Evolutionary conservation across 2,113 vertebrate genomes (phyloP), one percentile per base, ranked within the genome.

Genomic region (Antennarius striatus): DNA sequence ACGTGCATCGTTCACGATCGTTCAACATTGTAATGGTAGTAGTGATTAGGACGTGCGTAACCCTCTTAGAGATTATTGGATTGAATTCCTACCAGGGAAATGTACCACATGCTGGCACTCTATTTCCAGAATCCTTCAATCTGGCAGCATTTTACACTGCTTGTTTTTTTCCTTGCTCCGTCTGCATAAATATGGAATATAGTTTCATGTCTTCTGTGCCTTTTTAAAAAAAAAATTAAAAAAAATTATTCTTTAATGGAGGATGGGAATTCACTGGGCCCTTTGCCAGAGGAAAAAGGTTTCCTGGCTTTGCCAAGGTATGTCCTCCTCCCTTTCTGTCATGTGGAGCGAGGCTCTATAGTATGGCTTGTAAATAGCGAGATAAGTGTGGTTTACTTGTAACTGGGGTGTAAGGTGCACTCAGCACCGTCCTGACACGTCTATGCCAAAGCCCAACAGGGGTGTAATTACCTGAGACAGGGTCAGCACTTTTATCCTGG

Each of bases 381-480:
- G 86, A 86, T 88, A 86, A 87, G 83, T 87, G 88, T 82, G 87
- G 85, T 87, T 89, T 88, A 86, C 81, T 79, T 71, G 5, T 77
- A 65, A 77, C 75, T 40, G 64, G 73, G 86, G 81, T 88, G 86
- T 84, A 84, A 88, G 89, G 82, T 90, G 88, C 80, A 83, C 82
- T 81, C 79, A 65, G 80, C 78, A 64, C 72, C 51, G 81, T 81
- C 82, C 85, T 84, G 76, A 86, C 86, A 81, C 71, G 87, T 79
- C 90, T 85, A 81, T 86, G 88, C 88, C 90, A 91, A 73, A 80
- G 81, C 87, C 82, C 86, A 80, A 71, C 86, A 84, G 90, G 87
- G 84, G 80, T 91, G 87, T 89, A 88, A 91, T 91, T 91, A 91
- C 83, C 86, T 88, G 78, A 71, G 86, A 86, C 87, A 86, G 79